These are phyloP conservation scores for Ptilorrhoa leucosticta DNA, from an alignment of 2,113 vertebrate genomes.

Conservation along the genomic window DNA sequence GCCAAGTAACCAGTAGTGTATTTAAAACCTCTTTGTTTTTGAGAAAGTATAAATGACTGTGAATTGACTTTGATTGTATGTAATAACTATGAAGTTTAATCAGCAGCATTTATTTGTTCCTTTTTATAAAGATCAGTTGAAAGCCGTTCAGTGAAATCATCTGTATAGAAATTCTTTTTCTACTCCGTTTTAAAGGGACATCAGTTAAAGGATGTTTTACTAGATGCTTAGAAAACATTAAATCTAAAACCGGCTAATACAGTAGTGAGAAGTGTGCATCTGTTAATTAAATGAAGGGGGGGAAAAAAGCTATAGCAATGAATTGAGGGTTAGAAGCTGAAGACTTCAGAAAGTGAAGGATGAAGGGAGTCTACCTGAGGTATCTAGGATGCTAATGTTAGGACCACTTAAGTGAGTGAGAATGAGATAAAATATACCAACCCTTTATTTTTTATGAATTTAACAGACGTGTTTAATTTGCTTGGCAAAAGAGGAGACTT, in stretches of 20 bases:
- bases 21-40: neutral
- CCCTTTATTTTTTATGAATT: neutral
- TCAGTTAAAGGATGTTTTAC: neutral
- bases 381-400: neutral
- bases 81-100: neutral
- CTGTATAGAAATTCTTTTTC: neutral
- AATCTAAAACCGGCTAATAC: neutral
- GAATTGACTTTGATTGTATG: neutral
- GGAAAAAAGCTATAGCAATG: neutral
- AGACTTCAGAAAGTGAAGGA: neutral
- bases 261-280: neutral
- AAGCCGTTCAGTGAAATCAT: neutral
- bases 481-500: neutral
- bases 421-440: neutral
- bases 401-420: neutral
- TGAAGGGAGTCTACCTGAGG: neutral
- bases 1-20: neutral
- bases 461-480: neutral
- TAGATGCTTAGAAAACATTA: neutral
- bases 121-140: neutral
- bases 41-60: neutral
- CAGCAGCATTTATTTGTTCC: neutral
- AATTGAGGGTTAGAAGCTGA: neutral
- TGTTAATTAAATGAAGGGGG: neutral
- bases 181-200: neutral